phyloP scores from a whole-genome alignment of 2,113 vertebrate species.

The Tapirus terrestris region DNA sequence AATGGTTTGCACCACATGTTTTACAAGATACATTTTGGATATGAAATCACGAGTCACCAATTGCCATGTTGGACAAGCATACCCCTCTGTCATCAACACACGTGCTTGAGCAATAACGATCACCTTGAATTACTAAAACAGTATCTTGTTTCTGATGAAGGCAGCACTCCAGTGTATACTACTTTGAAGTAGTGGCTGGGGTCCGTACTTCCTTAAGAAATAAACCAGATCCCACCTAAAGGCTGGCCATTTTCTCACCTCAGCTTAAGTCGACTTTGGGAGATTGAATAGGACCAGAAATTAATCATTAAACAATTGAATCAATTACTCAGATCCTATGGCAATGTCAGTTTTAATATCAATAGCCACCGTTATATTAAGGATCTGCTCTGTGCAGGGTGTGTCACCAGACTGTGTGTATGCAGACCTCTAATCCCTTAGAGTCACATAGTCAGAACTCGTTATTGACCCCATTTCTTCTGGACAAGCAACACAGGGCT shows the following conservation, averaged over 20 bases:
- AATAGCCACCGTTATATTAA: background rate
- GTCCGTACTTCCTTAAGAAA: background rate
- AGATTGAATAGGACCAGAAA: background rate
- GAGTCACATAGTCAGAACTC: rapidly evolving
- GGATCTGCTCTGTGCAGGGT: background rate
- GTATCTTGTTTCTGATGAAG: background rate
- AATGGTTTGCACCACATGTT: background rate
- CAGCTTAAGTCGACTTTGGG: background rate
- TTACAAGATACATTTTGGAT: background rate
- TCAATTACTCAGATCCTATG: background rate
- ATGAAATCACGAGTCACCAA: background rate
- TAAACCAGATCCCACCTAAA: background rate
- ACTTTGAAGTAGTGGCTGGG: background rate
- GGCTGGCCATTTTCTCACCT: background rate
- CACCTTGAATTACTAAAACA: background rate
- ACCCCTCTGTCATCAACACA: background rate
- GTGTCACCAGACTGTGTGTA: background rate
- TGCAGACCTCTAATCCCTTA: background rate
- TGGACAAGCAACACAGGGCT: background rate
- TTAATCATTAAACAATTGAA: background rate
- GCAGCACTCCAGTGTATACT: background rate
- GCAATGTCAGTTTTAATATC: background rate
- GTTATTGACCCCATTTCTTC: background rate
- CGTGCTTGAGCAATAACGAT: background rate
- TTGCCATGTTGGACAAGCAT: no score